Evolutionary conservation across 2,888 invertebrate genomes (phyloP).

Genomic region (Petrophora chlorosata): DNA sequence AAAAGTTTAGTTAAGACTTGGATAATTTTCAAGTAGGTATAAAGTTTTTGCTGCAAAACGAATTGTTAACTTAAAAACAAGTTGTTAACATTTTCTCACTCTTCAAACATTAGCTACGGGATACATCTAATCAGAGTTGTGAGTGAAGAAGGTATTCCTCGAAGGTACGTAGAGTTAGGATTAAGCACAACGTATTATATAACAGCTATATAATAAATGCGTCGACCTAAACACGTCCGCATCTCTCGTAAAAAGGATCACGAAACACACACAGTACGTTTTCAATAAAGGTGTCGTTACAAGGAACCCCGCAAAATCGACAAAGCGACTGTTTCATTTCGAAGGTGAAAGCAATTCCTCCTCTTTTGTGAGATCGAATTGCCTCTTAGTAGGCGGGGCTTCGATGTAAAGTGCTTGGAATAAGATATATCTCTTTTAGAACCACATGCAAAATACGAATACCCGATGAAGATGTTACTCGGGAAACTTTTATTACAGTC

Average conservation of each 20-base stretch:
- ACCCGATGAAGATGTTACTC: constrained; percentile 39
- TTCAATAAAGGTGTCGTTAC: constrained; percentile 72
- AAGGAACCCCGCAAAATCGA: constrained; percentile 66
- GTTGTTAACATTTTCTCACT: constrained; percentile 19
- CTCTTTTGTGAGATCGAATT: constrained; percentile 73
- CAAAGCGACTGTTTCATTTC: constrained; percentile 74
- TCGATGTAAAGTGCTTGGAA: constrained; percentile 58
- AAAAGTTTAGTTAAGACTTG: constrained; percentile 46
- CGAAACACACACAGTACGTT: constrained; percentile 60
- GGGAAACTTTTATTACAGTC: constrained; percentile 27
- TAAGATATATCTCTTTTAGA: constrained; percentile 53
- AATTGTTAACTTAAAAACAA: constrained; percentile 24
- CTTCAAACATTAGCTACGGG: constrained; percentile 5
- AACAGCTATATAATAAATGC: constrained; percentile 43
- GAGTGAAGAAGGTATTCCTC: constrained; percentile 22
- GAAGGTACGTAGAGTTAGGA: constrained; percentile 16
- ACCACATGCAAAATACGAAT: constrained; percentile 40
- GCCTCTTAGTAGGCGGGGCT: constrained; percentile 68
- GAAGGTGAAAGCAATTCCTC: constrained; percentile 71
- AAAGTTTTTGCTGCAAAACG: constrained; percentile 43
- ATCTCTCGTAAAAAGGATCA: constrained; percentile 53
- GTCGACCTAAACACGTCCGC: constrained; percentile 44
- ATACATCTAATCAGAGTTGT: constrained; percentile 23
- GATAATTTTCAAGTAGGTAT: constrained; percentile 37
- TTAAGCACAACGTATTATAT: constrained; percentile 24